These are phyloP conservation scores for Ahaetulla prasina DNA, from an alignment of 2,113 vertebrate genomes.

Conservation along the genomic window DNA sequence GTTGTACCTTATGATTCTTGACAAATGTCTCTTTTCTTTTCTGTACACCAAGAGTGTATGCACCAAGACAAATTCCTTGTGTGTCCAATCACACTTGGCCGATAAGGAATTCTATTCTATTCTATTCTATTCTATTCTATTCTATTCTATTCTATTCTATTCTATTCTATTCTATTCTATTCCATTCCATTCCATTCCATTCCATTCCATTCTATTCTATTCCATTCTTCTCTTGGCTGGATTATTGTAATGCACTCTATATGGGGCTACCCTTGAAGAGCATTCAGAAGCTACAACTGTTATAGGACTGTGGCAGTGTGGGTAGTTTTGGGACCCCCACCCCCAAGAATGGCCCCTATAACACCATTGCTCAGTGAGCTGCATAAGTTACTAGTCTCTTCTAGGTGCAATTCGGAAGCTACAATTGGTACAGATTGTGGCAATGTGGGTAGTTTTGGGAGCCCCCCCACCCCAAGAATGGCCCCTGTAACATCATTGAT, in stretches of 20 bases:
- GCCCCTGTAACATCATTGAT: too few relatives aligned
- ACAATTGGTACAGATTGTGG: background rate
- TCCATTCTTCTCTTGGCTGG: background rate
- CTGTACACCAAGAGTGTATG: too few relatives aligned
- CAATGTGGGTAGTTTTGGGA: background rate
- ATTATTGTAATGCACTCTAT: background rate
- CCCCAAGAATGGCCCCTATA: background rate
- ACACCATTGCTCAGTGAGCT: background rate
- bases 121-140: too few relatives aligned
- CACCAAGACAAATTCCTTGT: too few relatives aligned
- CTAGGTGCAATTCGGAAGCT: background rate
- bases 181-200: too few relatives aligned
- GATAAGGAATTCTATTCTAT: too few relatives aligned
- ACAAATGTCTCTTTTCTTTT: too few relatives aligned
- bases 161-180: too few relatives aligned
- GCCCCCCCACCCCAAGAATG: background rate
- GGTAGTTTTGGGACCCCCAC: background rate
- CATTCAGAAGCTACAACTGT: background rate
- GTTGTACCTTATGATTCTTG: too few relatives aligned
- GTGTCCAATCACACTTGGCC: too few relatives aligned
- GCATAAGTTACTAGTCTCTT: background rate
- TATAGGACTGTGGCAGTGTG: background rate
- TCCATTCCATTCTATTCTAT: too few relatives aligned
- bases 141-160: too few relatives aligned
- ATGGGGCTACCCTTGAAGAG: background rate